A percentile compares a stretch with the other conserved stretches of the same genome.
These are phyloP conservation scores for Diabrotica balteata DNA, from an alignment of 2,888 invertebrate genomes.

Conservation along the genomic window DNA sequence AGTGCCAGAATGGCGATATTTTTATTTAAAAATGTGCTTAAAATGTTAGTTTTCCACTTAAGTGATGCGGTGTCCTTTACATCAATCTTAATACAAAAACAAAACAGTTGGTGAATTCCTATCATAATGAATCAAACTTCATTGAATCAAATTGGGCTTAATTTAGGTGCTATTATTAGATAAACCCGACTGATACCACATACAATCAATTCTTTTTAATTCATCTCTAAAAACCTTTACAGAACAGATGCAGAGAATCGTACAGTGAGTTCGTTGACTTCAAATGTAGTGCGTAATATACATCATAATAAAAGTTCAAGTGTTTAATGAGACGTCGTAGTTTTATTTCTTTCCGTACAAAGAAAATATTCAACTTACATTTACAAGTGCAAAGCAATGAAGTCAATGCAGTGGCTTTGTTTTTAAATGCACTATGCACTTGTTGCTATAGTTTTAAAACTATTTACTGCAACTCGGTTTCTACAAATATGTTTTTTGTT, in stretches of 20 bases:
- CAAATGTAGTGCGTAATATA: neutral
- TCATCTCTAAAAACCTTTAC: constrained; percentile 10
- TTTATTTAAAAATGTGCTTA: neutral
- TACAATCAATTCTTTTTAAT: constrained; percentile 22
- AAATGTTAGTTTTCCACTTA: too few species aligned
- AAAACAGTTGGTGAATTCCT: constrained; percentile 13
- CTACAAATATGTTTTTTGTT: too few species aligned
- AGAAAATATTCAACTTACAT: too few species aligned
- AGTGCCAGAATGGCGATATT: neutral
- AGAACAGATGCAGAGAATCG: constrained; percentile 2
- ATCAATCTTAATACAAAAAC: constrained; percentile 11
- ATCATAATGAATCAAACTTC: constrained; percentile 21
- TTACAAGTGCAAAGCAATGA: too few species aligned
- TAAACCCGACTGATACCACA: constrained; percentile 17
- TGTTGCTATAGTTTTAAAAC: too few species aligned
- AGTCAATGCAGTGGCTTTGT: too few species aligned
- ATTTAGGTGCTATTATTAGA: constrained; percentile 22
- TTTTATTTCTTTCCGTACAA: too few species aligned
- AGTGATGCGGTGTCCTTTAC: too few species aligned
- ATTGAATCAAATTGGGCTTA: constrained; percentile 26
- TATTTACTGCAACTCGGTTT: too few species aligned
- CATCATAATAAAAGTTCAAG: too few species aligned
- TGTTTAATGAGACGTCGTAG: too few species aligned
- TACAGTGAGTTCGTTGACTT: constrained; percentile 5
- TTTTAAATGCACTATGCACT: too few species aligned